A percentile compares a stretch with the other conserved stretches of the same genome.
phyloP scores from a whole-genome alignment of 2,888 invertebrate genomes.

The Drosophila anomalata region DNA sequence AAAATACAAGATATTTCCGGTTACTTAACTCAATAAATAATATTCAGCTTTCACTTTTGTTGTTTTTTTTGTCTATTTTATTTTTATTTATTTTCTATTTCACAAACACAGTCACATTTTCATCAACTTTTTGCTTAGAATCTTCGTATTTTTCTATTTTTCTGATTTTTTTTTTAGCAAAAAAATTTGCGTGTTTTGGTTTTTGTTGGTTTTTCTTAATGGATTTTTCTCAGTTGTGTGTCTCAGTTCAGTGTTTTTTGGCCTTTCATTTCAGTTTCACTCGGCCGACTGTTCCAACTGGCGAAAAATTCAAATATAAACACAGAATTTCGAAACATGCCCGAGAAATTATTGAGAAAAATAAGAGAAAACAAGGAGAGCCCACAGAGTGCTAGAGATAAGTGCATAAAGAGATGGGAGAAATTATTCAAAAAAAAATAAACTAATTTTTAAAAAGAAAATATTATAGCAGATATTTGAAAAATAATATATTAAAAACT shows the following conservation, averaged over 20 bases:
- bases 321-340: slow-evolving; percentile 69
- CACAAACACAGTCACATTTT: slow-evolving; percentile 14
- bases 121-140: slow-evolving; percentile 11
- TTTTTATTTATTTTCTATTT: slow-evolving; percentile 19
- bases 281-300: slow-evolving; percentile 72
- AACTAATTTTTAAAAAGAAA: background rate
- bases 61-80: slow-evolving; percentile 9
- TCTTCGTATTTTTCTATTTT: slow-evolving; percentile 18
- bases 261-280: slow-evolving; percentile 76
- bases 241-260: slow-evolving; percentile 11
- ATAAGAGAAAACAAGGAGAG: background rate
- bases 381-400: background rate
- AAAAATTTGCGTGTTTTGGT: slow-evolving; percentile 28
- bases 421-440: background rate
- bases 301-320: slow-evolving; percentile 76
- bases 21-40: slow-evolving; percentile 28
- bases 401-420: background rate
- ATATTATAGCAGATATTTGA: too few relatives aligned
- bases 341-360: slow-evolving; percentile 17
- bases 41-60: slow-evolving; percentile 13
- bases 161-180: slow-evolving; percentile 21
- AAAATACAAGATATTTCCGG: slow-evolving; percentile 5
- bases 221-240: background rate
- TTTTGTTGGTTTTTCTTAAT: slow-evolving; percentile 1
- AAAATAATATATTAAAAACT: too few relatives aligned